Base-by-base conservation (phyloP, 2,888 invertebrate genomes). In the Carabus problematicus region DNA sequence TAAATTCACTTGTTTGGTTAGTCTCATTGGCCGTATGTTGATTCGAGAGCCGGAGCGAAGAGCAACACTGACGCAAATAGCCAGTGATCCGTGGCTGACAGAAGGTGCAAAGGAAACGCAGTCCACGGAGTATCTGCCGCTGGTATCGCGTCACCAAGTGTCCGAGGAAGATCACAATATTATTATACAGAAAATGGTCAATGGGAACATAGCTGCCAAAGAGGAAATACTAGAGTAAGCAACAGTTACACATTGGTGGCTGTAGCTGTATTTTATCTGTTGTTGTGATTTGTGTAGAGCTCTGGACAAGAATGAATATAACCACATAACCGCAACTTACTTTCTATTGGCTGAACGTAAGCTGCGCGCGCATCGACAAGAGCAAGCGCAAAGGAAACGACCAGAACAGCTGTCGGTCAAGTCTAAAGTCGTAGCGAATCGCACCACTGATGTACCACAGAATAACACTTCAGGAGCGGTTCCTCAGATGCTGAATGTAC, bases 241-340 rank as follows among this genome's bases (percentile, higher is more conserved):
- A 58, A 41, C 19, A 18, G 43, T 59, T 70, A 19, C 39, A 0
- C 43, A 56, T 40, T 11, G 12, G 18, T 12, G 18, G 41, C 19
- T 56, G 8, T 9, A 29, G 56, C 67, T 3, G 58, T 19, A 18
- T 52, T 59, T 64, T 19, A 49, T 45, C 68, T 29, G 58, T 39
- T 9, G 9, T 58, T 40, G 3, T 47, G 43, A 49, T 47, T 71
- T 66, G 19, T 81, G 80, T 39, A 94, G 94, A 73, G 92, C 96
- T 67, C 84, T 99, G 77, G 96, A 97, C 79, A 93, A 92, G 79
- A 95, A 98, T 83, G 95, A 96, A 79, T 99, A 99, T 83, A 97
- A 97, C 84, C 97, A 99, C 82, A 92, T 99, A 77, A 98, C 98
- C 40, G 98, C 98, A 56, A 99, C 98, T 16, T 99, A 98, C 84